These are phyloP conservation scores for Pegoplata infirma DNA, from an alignment of 2,888 invertebrate species.

Conservation along the genomic window DNA sequence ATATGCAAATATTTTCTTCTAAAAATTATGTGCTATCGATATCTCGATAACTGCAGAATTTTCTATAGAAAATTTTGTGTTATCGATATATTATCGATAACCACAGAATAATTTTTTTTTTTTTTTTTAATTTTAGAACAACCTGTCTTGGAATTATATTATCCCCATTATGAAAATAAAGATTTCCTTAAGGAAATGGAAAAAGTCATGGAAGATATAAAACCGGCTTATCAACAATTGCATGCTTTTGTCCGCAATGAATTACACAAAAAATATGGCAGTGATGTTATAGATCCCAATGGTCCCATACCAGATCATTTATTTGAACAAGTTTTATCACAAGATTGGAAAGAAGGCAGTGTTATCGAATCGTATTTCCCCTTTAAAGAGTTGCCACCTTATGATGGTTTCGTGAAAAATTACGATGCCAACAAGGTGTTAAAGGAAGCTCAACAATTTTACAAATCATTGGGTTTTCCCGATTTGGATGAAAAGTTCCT, in stretches of 20 bases:
- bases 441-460: slow-evolving; percentile 73
- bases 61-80: too few relatives aligned
- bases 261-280: slow-evolving; percentile 85
- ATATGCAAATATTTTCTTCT: too few relatives aligned
- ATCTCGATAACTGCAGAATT: too few relatives aligned
- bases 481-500: slow-evolving; percentile 69
- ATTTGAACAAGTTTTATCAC: slow-evolving; percentile 79
- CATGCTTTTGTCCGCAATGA: slow-evolving; percentile 89
- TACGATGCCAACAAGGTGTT: slow-evolving; percentile 70
- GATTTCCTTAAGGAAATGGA: slow-evolving; percentile 71
- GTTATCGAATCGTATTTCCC: slow-evolving; percentile 73
- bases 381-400: slow-evolving; percentile 71
- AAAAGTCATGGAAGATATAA: slow-evolving; percentile 76
- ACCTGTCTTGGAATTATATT: slow-evolving; percentile 48
- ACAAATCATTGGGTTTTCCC: slow-evolving; percentile 72
- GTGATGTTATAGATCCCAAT: slow-evolving; percentile 81
- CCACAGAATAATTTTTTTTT: too few relatives aligned
- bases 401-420: slow-evolving; percentile 71
- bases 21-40: too few relatives aligned
- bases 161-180: slow-evolving; percentile 42
- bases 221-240: slow-evolving; percentile 87
- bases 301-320: slow-evolving; percentile 89
- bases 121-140: slow-evolving; percentile 45
- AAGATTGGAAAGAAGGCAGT: slow-evolving; percentile 74
- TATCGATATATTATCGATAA: too few relatives aligned